phyloP scores from a whole-genome alignment of 2,888 invertebrate species.

The Eretmocerus hayati region DNA sequence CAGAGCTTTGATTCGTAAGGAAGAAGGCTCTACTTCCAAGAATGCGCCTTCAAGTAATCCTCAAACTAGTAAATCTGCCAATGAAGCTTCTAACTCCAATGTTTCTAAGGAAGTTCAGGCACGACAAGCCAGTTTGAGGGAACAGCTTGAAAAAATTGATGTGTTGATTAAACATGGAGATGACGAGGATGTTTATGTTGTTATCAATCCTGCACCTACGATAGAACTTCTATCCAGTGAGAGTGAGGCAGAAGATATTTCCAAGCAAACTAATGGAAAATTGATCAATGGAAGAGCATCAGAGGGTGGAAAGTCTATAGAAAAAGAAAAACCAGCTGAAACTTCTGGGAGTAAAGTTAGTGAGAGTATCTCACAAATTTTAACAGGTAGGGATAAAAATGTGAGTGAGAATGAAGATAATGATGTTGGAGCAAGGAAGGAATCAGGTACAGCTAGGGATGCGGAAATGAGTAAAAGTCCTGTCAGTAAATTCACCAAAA shows the following conservation, averaged over 20 bases:
- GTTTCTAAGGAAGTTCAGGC: slow-evolving; percentile 18
- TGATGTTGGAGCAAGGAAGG: not conserved
- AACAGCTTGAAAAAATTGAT: slow-evolving; percentile 33
- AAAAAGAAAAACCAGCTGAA: too few species aligned
- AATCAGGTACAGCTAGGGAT: not conserved
- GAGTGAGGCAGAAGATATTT: slow-evolving; percentile 30
- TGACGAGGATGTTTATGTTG: slow-evolving; percentile 44
- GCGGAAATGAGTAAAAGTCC: too few species aligned
- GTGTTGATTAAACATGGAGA: slow-evolving; percentile 31
- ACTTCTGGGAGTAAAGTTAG: too few species aligned
- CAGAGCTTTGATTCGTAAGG: slow-evolving; percentile 48
- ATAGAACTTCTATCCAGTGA: slow-evolving; percentile 43
- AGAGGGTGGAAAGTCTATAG: too few species aligned
- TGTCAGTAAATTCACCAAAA: too few species aligned
- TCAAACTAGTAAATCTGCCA: slow-evolving; percentile 15
- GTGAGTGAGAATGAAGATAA: not conserved
- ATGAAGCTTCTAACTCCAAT: slow-evolving; percentile 22
- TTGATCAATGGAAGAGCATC: slow-evolving; percentile 9
- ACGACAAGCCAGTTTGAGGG: slow-evolving; percentile 27
- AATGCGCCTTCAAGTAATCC: slow-evolving; percentile 9
- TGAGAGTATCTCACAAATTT: too few species aligned
- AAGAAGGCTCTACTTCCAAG: slow-evolving; percentile 30
- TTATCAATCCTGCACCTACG: slow-evolving; percentile 40
- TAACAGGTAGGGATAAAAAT: slow-evolving; percentile 6
- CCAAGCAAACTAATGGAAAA: slow-evolving; percentile 18